Conservation (phyloP, 2,113 vertebrate species). For the Butorides virescens region DNA sequence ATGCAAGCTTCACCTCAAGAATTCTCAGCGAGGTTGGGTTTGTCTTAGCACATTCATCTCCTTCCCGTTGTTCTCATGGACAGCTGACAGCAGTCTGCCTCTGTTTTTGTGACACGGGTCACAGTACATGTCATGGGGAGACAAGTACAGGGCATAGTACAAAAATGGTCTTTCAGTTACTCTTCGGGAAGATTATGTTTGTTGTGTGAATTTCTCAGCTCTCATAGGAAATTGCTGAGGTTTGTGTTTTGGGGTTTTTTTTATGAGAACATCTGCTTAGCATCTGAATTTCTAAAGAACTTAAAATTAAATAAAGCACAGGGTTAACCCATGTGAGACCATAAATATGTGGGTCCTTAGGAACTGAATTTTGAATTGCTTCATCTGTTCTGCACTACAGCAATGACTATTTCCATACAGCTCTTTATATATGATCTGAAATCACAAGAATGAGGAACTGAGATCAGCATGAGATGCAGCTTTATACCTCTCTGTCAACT, state of each 20-base stretch:
- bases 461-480: background rate
- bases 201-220: slow-evolving; percentile 2
- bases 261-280: slow-evolving; percentile 23
- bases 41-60: background rate
- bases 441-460: background rate
- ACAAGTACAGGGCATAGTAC: background rate
- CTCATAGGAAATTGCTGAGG: slow-evolving; percentile 45
- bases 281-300: slow-evolving; percentile 47
- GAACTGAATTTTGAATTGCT: background rate
- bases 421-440: background rate
- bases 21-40: background rate
- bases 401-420: background rate
- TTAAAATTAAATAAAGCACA: slow-evolving; percentile 23
- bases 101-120: slow-evolving; percentile 5
- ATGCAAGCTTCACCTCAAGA: background rate
- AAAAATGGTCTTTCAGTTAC: background rate
- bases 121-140: background rate
- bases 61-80: slow-evolving; percentile 10
- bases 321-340: background rate
- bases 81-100: background rate
- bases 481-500: background rate
- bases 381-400: background rate
- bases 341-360: background rate
- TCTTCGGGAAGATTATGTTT: background rate
- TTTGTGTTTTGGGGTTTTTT: background rate